Evolutionary conservation across 2,113 vertebrate species (phyloP).

Genomic region (Motacilla tschutschensis): DNA sequence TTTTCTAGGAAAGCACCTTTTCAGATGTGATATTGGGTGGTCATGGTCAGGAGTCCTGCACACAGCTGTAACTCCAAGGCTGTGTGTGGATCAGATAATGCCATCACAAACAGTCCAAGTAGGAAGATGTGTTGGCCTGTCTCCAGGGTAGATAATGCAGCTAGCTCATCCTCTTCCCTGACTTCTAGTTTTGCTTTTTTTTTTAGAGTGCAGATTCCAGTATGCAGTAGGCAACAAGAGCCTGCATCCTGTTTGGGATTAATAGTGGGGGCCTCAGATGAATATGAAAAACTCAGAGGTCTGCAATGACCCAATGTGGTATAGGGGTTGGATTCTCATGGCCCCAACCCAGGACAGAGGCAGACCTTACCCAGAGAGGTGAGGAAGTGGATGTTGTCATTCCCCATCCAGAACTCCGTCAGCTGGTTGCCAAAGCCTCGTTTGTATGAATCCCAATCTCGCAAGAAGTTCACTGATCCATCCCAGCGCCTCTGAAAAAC

Average conservation of each 20-base stretch:
- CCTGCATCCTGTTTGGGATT: background rate
- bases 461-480: slow-evolving; percentile 60
- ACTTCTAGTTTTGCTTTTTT: background rate
- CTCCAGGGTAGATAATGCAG: background rate
- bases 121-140: background rate
- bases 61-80: background rate
- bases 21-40: background rate
- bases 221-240: background rate
- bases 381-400: slow-evolving; percentile 62
- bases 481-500: slow-evolving; percentile 60
- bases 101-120: background rate
- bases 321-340: background rate
- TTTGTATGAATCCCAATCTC: slow-evolving; percentile 56
- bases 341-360: rapidly evolving
- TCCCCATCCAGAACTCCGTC: slow-evolving; percentile 70
- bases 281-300: background rate
- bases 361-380: slow-evolving; percentile 37
- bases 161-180: background rate
- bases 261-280: background rate
- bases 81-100: background rate
- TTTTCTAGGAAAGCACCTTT: background rate
- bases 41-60: background rate
- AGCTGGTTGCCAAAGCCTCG: slow-evolving; percentile 65
- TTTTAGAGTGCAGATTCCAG: background rate
- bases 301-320: background rate